These are phyloP conservation scores for Donacobius atricapilla DNA, from an alignment of 2,113 vertebrate genomes.

Conservation along the genomic window DNA sequence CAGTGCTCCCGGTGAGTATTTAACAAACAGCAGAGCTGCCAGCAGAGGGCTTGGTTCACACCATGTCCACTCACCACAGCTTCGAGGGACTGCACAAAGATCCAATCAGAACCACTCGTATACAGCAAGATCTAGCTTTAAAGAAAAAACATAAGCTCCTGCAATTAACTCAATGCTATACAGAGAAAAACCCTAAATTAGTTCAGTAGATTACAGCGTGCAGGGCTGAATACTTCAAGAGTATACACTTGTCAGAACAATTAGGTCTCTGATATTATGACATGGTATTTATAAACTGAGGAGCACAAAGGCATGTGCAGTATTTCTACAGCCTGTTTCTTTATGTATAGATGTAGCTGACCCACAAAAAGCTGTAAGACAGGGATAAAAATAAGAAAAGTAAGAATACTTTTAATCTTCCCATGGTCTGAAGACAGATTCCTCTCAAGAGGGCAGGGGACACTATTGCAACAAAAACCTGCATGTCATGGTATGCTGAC, in stretches of 20 bases:
- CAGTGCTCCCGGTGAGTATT: not conserved
- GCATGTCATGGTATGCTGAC: rapidly evolving
- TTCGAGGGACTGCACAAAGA: not conserved
- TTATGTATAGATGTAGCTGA: not conserved
- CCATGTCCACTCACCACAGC: not conserved
- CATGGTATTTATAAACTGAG: rapidly evolving
- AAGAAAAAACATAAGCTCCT: not conserved
- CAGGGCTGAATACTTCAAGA: not conserved
- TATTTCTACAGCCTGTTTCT: not conserved
- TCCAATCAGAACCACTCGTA: not conserved
- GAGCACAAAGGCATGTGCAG: not conserved
- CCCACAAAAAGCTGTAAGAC: rapidly evolving
- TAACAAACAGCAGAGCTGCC: not conserved
- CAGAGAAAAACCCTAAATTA: not conserved
- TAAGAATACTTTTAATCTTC: not conserved
- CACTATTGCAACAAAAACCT: not conserved
- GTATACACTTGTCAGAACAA: not conserved
- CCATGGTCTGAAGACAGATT: not conserved
- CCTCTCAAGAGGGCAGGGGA: not conserved
- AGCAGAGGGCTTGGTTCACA: constrained; percentile 18
- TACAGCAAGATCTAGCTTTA: not conserved
- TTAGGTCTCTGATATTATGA: not conserved
- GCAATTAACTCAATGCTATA: not conserved
- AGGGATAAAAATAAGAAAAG: not conserved
- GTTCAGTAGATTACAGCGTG: not conserved